Conservation (phyloP, 2,113 vertebrate species). For the rat (Rattus norvegicus) region GRCr8 NC_086019.1:144079501-144080000, state of each 20-base stretch:
- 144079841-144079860: background rate
- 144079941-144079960: no score
- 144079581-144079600: background rate
- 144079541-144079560: background rate
- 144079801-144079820: background rate
- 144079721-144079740: background rate
- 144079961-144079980: no score
- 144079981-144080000: no score
- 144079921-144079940: no score
- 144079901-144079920: no score
- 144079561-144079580: background rate
- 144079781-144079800: background rate
- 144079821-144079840: background rate
- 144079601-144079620: background rate
- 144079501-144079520: background rate
- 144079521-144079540: background rate
- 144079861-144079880: conserved; percentile 13
- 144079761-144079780: background rate
- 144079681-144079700: no score
- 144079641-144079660: background rate
- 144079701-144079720: background rate
- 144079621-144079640: background rate
- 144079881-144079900: background rate
- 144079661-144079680: no score
- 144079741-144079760: background rate